Evolutionary conservation across 2,888 invertebrate genomes (phyloP).

Genomic region (Melolontha melolontha): DNA sequence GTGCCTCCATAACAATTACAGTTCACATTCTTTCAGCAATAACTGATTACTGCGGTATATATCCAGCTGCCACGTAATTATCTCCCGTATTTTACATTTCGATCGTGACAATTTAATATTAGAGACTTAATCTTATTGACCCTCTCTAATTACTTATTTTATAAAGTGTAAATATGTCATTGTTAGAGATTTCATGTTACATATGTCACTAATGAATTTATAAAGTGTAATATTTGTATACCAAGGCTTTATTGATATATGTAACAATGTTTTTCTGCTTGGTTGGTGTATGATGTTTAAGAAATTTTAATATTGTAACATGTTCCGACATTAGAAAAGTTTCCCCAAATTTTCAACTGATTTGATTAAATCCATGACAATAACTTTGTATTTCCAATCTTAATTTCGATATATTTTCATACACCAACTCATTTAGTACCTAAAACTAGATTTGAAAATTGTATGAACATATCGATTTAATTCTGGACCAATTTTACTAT

Average conservation of each 20-base stretch:
- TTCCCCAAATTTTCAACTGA: no score
- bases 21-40: slow-evolving; percentile 62
- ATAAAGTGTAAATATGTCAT: slow-evolving; percentile 36
- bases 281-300: slow-evolving; percentile 9
- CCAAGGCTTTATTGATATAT: slow-evolving; percentile 4
- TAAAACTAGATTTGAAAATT: slow-evolving; percentile 16
- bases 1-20: slow-evolving; percentile 89
- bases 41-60: slow-evolving; percentile 46
- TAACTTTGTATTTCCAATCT: no score
- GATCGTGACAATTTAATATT: slow-evolving; percentile 34
- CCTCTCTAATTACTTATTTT: slow-evolving; percentile 21
- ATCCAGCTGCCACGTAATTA: slow-evolving; percentile 32
- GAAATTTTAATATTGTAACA: neutral
- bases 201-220: slow-evolving; percentile 3
- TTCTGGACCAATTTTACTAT: slow-evolving; percentile 38
- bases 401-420: neutral
- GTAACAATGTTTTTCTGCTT: slow-evolving; percentile 8
- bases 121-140: slow-evolving; percentile 21
- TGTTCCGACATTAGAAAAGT: no score
- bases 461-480: slow-evolving; percentile 38
- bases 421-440: slow-evolving; percentile 15
- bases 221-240: neutral
- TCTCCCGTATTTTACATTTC: slow-evolving; percentile 24
- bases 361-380: no score
- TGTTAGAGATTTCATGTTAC: slow-evolving; percentile 11